Percentiles rank a stretch among this genome's conserved stretches.
These are phyloP conservation scores for Hystrix brachyura DNA, from an alignment of 2,113 vertebrate species.

Conservation along the genomic window DNA sequence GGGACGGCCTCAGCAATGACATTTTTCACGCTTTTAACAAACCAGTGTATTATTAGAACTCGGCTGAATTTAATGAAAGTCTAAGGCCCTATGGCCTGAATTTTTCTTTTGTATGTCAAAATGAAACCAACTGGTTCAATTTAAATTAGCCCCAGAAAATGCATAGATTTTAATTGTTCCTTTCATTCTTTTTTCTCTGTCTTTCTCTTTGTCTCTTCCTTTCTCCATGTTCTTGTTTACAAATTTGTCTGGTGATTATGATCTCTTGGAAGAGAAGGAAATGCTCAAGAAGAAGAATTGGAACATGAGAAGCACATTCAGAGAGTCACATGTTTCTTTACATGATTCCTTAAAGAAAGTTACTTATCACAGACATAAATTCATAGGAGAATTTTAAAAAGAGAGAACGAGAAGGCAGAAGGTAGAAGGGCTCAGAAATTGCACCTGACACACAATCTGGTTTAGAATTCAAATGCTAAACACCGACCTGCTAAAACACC, in stretches of 20 bases:
- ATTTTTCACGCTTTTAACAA: slow-evolving; percentile 85
- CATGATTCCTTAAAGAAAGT: slow-evolving; percentile 1
- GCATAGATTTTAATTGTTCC: slow-evolving; percentile 64
- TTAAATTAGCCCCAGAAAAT: slow-evolving; percentile 62
- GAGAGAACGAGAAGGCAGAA: neutral
- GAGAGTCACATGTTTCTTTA: neutral
- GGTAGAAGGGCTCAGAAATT: neutral
- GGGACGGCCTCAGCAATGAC: slow-evolving; percentile 74
- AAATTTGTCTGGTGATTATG: slow-evolving; percentile 36
- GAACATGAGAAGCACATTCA: neutral
- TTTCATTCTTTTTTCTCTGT: slow-evolving; percentile 50
- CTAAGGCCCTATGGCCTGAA: slow-evolving; percentile 70
- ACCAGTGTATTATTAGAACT: slow-evolving; percentile 76
- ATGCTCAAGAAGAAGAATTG: neutral
- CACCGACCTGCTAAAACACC: neutral
- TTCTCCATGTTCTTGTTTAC: slow-evolving; percentile 39
- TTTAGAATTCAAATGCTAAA: neutral
- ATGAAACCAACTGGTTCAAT: slow-evolving; percentile 22
- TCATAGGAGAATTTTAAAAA: neutral
- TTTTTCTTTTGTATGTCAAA: slow-evolving; percentile 68
- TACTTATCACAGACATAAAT: neutral
- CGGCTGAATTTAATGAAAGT: slow-evolving; percentile 77
- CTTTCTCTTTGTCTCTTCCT: slow-evolving; percentile 48
- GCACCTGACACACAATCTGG: neutral
- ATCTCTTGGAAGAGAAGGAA: neutral